These are phyloP conservation scores for Silurus meridionalis DNA, from an alignment of 2,113 vertebrate species.

Conservation along the genomic window DNA sequence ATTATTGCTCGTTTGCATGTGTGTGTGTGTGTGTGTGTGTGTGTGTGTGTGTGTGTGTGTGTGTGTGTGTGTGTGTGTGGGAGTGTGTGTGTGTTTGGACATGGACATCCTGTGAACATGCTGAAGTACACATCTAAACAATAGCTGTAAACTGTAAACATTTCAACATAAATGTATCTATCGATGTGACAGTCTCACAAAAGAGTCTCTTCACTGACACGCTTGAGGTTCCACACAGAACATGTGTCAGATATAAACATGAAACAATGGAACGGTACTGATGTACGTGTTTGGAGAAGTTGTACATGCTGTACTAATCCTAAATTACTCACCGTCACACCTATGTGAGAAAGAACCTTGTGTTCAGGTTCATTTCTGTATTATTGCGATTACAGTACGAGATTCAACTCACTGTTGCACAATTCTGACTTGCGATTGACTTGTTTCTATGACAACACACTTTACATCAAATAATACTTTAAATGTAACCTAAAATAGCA, in stretches of 20 bases:
- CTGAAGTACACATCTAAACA: neutral
- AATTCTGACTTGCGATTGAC: neutral
- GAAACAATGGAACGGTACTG: neutral
- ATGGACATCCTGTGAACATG: conserved; percentile 5
- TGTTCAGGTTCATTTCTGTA: neutral
- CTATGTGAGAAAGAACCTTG: neutral
- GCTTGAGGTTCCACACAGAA: too few relatives aligned
- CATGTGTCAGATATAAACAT: neutral
- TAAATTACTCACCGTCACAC: neutral
- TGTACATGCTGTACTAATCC: neutral
- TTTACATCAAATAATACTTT: neutral
- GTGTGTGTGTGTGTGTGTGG: neutral
- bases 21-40: neutral
- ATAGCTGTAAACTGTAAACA: neutral
- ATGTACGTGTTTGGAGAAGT: neutral
- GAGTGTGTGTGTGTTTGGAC: neutral
- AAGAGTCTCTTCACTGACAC: neutral
- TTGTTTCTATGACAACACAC: neutral
- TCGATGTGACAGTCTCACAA: neutral
- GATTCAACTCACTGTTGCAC: neutral
- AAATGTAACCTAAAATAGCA: neutral
- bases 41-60: neutral
- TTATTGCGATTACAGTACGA: neutral
- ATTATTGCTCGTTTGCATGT: neutral
- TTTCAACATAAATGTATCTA: neutral